phyloP scores from a whole-genome alignment of 2,113 vertebrate genomes.

The Daboia siamensis region DNA sequence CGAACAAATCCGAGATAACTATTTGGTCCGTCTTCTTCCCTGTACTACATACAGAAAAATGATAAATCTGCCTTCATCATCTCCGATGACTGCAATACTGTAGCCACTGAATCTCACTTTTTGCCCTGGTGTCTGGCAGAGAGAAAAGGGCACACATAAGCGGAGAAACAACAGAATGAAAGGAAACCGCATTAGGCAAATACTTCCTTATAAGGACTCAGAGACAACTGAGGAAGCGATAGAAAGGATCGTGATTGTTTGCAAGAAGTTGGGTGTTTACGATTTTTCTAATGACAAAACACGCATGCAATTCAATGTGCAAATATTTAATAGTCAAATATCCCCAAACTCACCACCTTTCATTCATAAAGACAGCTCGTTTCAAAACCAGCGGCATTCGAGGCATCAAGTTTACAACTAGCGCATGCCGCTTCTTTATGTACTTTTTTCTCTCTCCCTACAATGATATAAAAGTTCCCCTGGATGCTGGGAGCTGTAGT shows the following conservation, averaged over 20 bases:
- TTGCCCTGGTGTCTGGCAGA: neutral
- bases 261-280: neutral
- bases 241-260: neutral
- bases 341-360: constrained; percentile 35
- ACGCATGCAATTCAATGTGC: neutral
- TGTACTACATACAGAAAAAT: too few relatives aligned
- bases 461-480: neutral
- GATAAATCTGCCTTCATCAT: neutral
- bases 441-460: neutral
- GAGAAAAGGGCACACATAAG: neutral
- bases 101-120: neutral
- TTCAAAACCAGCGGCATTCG: neutral
- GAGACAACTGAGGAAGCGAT: neutral
- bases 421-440: constrained; percentile 5
- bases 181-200: neutral
- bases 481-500: constrained; percentile 57
- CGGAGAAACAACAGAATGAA: neutral
- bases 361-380: fast-evolving
- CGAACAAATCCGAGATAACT: neutral
- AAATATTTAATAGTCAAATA: neutral
- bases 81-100: neutral
- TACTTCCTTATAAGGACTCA: neutral
- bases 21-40: neutral
- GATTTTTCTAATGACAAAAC: neutral
- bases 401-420: fast-evolving